phyloP scores from a whole-genome alignment of 2,888 invertebrate genomes.

The Scaptomyza tumidula region DNA sequence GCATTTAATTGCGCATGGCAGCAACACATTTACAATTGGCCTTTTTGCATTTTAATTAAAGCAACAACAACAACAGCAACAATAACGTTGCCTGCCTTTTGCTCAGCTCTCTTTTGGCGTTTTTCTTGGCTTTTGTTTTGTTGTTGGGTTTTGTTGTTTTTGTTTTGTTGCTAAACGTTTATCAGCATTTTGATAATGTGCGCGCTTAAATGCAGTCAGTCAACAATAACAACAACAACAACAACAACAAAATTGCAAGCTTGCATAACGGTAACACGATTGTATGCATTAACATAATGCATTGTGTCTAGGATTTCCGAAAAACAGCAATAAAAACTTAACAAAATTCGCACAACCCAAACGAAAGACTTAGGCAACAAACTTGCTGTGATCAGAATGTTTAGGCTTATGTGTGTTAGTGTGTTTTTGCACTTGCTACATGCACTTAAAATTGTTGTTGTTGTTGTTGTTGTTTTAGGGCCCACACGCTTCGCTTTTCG shows the following conservation, averaged over 20 bases:
- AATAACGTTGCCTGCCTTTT: neutral
- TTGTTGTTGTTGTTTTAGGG: constrained; percentile 20
- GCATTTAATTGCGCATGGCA: constrained; percentile 75
- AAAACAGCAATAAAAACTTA: constrained; percentile 18
- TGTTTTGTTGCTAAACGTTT: constrained; percentile 75
- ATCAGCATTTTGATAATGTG: constrained; percentile 83
- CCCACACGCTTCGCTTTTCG: constrained; percentile 56
- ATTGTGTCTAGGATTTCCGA: constrained; percentile 55
- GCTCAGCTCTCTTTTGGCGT: neutral
- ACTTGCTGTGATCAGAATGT: constrained; percentile 48
- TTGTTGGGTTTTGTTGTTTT: constrained; percentile 3
- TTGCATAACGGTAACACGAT: constrained; percentile 74
- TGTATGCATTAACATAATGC: constrained; percentile 51
- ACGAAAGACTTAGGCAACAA: constrained; percentile 78
- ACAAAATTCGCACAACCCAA: constrained; percentile 15
- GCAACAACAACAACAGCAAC: constrained; percentile 34
- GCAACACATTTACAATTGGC: constrained; percentile 76
- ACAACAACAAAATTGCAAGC: constrained; percentile 33
- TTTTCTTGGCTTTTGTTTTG: neutral
- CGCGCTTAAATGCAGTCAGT: constrained; percentile 64
- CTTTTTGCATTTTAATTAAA: constrained; percentile 81
- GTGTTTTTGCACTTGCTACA: constrained; percentile 33
- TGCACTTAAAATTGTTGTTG: constrained; percentile 19
- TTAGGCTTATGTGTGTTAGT: neutral
- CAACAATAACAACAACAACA: constrained; percentile 23